Percentiles rank a stretch among this genome's conserved stretches.
These are phyloP conservation scores for Sphaeridia pumilis DNA, from an alignment of 2,888 invertebrate genomes.

Conservation along the genomic window DNA sequence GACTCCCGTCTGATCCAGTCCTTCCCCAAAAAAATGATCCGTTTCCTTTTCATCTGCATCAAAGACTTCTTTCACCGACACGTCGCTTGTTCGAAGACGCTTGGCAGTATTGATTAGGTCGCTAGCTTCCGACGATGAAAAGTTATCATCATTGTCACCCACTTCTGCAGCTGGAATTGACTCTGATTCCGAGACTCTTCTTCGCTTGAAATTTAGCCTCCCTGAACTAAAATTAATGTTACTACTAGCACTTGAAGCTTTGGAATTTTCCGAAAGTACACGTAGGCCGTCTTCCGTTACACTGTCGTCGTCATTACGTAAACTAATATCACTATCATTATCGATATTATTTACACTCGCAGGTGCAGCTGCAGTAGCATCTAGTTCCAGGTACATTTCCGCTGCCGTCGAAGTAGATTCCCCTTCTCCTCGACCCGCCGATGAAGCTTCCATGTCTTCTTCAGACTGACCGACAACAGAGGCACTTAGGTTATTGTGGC, in stretches of 20 bases:
- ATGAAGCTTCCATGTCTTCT: constrained; percentile 4
- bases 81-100: constrained; percentile 13
- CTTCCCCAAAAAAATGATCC: constrained; percentile 32
- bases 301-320: no score
- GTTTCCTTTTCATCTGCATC: constrained; percentile 1
- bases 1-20: constrained; percentile 22
- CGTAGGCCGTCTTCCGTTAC: neutral
- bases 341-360: neutral
- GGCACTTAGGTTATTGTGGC: constrained; percentile 10
- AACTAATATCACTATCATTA: no score
- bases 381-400: constrained; percentile 32
- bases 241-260: neutral
- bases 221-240: neutral
- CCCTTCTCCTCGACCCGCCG: neutral
- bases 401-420: neutral
- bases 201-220: constrained; percentile 10
- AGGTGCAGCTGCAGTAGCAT: constrained; percentile 19
- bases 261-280: neutral
- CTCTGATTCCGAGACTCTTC: constrained; percentile 4
- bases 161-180: neutral
- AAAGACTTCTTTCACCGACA: neutral
- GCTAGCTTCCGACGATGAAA: constrained; percentile 13
- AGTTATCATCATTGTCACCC: constrained; percentile 18
- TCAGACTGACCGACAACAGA: neutral
- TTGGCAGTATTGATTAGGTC: constrained; percentile 21